Conservation (phyloP, 2,888 invertebrate genomes). For the Tholera decimalis region DNA sequence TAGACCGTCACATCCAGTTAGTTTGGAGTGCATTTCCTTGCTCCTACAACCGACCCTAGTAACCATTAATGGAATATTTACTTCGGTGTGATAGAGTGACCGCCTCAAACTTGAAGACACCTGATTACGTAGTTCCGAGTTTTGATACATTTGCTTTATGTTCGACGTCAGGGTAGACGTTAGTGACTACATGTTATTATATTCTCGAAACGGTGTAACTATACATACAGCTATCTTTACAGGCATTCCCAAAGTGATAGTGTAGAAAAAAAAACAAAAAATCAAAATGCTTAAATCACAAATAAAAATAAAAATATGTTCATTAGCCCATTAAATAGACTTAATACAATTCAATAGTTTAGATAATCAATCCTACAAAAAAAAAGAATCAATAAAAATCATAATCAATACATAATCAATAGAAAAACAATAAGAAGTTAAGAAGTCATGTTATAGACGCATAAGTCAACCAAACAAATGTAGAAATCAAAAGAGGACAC, state of each 20-base stretch:
- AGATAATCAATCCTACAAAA: no score
- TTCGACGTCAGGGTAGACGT: slow-evolving; percentile 5
- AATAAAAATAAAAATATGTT: no score
- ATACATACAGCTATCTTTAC: no score
- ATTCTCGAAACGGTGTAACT: slow-evolving; percentile 7
- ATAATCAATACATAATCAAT: no score
- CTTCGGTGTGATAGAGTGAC: slow-evolving; percentile 58
- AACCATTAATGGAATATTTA: slow-evolving; percentile 75
- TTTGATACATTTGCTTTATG: slow-evolving; percentile 38
- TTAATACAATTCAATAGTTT: no score
- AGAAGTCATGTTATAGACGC: not conserved
- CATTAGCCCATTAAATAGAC: no score
- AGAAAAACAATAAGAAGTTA: no score
- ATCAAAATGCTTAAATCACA: no score
- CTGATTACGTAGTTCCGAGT: slow-evolving; percentile 37
- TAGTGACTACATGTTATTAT: slow-evolving; percentile 4
- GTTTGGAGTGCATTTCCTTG: slow-evolving; percentile 78
- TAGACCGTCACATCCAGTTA: slow-evolving; percentile 65
- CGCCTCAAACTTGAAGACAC: slow-evolving; percentile 37
- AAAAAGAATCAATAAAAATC: no score
- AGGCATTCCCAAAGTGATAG: no score
- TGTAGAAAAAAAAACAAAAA: no score
- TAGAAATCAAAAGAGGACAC: not conserved
- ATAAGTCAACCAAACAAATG: not conserved
- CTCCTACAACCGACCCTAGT: slow-evolving; percentile 59